phyloP scores from a whole-genome alignment of 1,140 invertebrate genomes.

The Littorina saxatilis region DNA sequence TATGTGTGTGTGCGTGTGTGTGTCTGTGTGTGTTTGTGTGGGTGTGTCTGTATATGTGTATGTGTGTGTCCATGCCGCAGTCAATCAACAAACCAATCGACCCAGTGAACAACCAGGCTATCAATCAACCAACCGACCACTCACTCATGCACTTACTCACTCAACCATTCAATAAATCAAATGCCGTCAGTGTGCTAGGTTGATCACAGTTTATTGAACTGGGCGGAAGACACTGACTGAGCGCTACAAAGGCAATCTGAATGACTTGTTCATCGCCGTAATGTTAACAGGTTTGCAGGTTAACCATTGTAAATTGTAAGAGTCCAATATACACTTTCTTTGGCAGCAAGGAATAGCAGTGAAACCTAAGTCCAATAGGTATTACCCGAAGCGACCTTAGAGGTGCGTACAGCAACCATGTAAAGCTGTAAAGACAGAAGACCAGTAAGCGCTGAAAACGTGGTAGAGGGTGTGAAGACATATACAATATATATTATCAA shows the following conservation, averaged over 20 bases:
- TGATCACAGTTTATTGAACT: conserved; percentile 33
- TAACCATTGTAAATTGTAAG: not conserved
- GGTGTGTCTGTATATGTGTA: not conserved
- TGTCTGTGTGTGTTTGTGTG: not conserved
- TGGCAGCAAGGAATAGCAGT: conserved; percentile 2
- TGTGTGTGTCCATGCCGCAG: not conserved
- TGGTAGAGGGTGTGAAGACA: no score
- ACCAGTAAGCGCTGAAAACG: no score
- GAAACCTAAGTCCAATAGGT: not conserved
- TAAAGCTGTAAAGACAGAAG: no score
- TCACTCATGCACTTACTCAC: not conserved
- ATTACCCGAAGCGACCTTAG: conserved; percentile 2
- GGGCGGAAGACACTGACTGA: conserved; percentile 7
- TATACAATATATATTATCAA: no score
- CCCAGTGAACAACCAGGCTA: no score
- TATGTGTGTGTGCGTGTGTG: conserved; percentile 2
- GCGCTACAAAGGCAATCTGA: conserved; percentile 5
- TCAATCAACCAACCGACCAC: not conserved
- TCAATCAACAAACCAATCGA: not conserved
- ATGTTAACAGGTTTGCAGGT: not conserved
- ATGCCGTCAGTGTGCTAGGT: not conserved
- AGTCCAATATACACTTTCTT: not conserved
- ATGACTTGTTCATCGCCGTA: not conserved
- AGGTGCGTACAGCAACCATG: no score
- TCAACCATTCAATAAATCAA: not conserved